Base-by-base conservation (phyloP, 2,888 invertebrate species). In the Penaeus monodon region DNA sequence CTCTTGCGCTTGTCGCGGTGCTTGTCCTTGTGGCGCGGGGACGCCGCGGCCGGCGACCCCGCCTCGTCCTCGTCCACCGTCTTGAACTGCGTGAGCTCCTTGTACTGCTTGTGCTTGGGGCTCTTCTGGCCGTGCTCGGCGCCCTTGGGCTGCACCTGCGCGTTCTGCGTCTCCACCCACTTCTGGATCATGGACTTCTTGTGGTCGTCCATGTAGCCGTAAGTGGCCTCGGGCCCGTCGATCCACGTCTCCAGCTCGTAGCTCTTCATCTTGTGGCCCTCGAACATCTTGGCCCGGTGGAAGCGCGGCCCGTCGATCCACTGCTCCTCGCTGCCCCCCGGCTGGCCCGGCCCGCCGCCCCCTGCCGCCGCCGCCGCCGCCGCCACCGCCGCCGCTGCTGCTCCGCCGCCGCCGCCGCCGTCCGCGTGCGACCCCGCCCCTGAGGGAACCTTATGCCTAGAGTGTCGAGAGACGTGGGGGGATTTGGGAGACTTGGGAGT, bases 271-370 rank as follows among this genome's bases (percentile, higher is more conserved):
- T 95, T 92, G 96, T 96, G 29, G 95, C 96, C 91, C 96, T 95
- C 0, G 96, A 96, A 84, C 33, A 91, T 89, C 89, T 91, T 88
- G 81, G 91, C 89, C 90, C 91, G 91, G 86, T 90, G 86, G 91
- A 97, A 96, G 91, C 97, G 94, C 0, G 98, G 98, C 0, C 98
- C 98, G 93, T 99, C 98, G 89, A 98, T 97, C 98, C 98, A 99
- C 92, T 97, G 97, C 92, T 98, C 98, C 91, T 97, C 97, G 91
- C 96, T 96, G 29, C 81, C 81, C 38, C 84, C 86, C 20, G 77
- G 76, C 3, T 33, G 33, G 64, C 81, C 68, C 24, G 85, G 27
- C 17, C 33, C 74, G 49, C 73, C 91, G 91, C 73, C 91, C 83
- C 20, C 44, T 7, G 17, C 44, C n/a, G 63, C 70, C 22, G 33